Base-by-base conservation (phyloP, 1,140 invertebrate species). In the Daktulosphaira vitifoliae region DNA sequence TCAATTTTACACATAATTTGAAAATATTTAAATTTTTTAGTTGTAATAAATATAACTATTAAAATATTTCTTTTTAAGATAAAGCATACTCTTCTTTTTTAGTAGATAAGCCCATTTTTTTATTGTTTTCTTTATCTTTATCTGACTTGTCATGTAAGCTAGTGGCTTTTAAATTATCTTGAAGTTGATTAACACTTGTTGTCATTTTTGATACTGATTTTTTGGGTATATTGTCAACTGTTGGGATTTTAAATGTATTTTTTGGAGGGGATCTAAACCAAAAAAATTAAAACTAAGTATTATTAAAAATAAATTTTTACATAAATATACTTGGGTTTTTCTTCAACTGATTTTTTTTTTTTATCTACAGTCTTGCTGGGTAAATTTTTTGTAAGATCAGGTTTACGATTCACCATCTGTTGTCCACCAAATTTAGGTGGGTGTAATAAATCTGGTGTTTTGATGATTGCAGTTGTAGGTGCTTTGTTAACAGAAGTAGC, bases 51-150 rank as follows among this genome's bases (percentile, higher is more conserved):
- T 33, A 33, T 33, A 6, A 6, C 29, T 6, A 33, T 33, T 33
- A 6, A 33, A 33, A 33, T 33, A 33, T 6, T 33, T 33, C 5
- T 33, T 33, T 33, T 33, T 33, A 33, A 6, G 29, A 6, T 33
- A 3, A 44, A 44, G 20, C 42, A 29, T 20, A 62, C 56, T 62
- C 56, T 6, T 62, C 25, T 62, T 62, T 62, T 48, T 48, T 62
- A 46, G 42, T 20, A 26, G 42, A 8, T 20, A 62, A 11, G 1
- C 56, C 42, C 56, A 62, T 62, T 15, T 48, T 48, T 7, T 59
- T 46, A 9, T 62, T 48, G 18, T 62, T 62, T 48, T 62, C 16
- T 62, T 62, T 39, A 3, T 37, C 56, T 22, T 11, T 62, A 33
- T 33, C 29, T 20, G 23, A 9, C 46, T 62, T 62, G 15, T 46